Evolutionary conservation across 2,797 vertebrate genomes (phyloP).

Genomic region (Gambusia yucatana): DNA sequence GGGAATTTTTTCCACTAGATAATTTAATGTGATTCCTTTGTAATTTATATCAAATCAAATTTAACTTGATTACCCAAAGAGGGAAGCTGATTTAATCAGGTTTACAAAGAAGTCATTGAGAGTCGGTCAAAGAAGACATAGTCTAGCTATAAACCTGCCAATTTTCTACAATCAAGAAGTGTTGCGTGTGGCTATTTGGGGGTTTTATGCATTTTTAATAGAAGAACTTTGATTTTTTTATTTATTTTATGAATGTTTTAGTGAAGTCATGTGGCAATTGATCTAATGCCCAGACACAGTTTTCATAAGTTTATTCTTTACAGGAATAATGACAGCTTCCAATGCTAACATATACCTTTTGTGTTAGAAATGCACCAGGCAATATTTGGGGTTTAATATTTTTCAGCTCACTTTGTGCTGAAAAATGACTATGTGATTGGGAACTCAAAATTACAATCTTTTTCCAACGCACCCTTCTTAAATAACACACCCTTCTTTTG

Average conservation of each 20-base stretch:
- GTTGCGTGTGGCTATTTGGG: neutral
- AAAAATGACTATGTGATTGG: neutral
- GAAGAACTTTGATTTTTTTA: neutral
- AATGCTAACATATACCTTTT: neutral
- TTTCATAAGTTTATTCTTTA: neutral
- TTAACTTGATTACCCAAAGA: constrained; percentile 18
- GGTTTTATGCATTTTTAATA: neutral
- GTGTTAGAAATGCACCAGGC: neutral
- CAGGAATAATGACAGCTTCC: neutral
- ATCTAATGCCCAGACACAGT: neutral
- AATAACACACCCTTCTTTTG: neutral
- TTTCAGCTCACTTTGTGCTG: neutral
- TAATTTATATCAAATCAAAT: constrained; percentile 22
- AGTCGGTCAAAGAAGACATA: neutral
- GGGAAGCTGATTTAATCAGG: constrained; percentile 22
- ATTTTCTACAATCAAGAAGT: neutral
- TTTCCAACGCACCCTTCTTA: neutral
- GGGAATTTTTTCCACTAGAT: constrained; percentile 13
- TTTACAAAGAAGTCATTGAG: neutral
- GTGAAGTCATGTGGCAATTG: neutral
- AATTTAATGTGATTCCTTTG: constrained; percentile 8
- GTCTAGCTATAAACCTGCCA: neutral
- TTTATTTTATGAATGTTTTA: neutral
- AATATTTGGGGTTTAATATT: neutral
- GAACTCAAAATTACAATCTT: neutral